Evolutionary conservation across 2,113 vertebrate genomes (phyloP).

Genomic region (Recurvirostra avosetta): DNA sequence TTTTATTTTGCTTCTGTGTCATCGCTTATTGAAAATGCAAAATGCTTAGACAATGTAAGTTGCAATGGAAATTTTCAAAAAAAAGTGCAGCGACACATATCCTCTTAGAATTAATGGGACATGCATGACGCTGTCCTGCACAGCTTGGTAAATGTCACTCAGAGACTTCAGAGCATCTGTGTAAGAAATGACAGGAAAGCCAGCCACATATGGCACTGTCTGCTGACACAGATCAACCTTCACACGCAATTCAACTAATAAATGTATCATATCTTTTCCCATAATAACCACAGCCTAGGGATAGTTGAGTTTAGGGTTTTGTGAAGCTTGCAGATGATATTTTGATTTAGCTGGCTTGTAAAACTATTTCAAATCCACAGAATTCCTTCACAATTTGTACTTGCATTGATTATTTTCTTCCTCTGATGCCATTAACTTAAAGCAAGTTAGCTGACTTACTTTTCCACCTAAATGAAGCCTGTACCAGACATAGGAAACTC

Average conservation of each 20-base stretch:
- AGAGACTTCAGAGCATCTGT: not conserved
- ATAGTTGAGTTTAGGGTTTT: not conserved
- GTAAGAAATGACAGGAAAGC: constrained; percentile 14
- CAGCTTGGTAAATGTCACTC: not conserved
- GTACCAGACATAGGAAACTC: not conserved
- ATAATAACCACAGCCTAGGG: not conserved
- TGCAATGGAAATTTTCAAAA: not conserved
- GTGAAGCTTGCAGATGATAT: not conserved
- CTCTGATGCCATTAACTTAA: not conserved
- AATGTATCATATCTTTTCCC: not conserved
- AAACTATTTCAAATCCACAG: not conserved
- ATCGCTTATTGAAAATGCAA: not conserved
- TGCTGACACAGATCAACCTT: not conserved
- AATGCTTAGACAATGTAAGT: not conserved
- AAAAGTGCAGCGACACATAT: not conserved
- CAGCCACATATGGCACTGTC: not conserved
- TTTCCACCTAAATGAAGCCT: not conserved
- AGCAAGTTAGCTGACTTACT: not conserved
- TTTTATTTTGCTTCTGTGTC: not conserved
- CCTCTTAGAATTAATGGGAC: not conserved
- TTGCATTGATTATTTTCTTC: not conserved
- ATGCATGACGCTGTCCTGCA: not conserved
- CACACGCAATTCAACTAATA: not conserved
- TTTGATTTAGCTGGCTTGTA: not conserved
- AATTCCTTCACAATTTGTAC: not conserved